These are phyloP conservation scores for Hylaeus volcanicus DNA, from an alignment of 1,140 invertebrate genomes.

Conservation along the genomic window DNA sequence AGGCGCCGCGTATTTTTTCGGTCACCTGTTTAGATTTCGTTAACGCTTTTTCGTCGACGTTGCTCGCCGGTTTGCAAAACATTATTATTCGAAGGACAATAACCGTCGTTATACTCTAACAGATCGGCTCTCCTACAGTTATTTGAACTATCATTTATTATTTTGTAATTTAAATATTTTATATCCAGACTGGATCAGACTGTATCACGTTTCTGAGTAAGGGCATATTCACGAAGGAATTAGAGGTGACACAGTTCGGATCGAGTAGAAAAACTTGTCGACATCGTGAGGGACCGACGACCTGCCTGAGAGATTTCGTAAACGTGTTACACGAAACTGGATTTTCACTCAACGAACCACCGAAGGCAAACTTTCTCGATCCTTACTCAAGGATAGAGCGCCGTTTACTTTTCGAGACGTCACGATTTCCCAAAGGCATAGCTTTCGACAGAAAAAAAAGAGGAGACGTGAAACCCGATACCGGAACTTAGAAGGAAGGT, in stretches of 20 bases:
- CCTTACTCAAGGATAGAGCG: slow-evolving; percentile 21
- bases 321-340: slow-evolving; percentile 38
- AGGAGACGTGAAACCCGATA: background rate
- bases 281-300: slow-evolving; percentile 2
- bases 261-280: background rate
- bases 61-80: too few relatives aligned
- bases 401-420: slow-evolving; percentile 26
- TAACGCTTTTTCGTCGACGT: too few relatives aligned
- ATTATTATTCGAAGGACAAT: too few relatives aligned
- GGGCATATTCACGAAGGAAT: slow-evolving; percentile 12
- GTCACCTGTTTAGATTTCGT: too few relatives aligned
- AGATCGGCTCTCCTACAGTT: too few relatives aligned
- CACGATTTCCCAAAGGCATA: slow-evolving; percentile 37
- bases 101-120: too few relatives aligned
- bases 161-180: too few relatives aligned
- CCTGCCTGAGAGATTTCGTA: slow-evolving; percentile 24
- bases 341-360: slow-evolving; percentile 29
- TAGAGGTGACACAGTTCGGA: background rate
- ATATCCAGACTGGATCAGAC: too few relatives aligned
- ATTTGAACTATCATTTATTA: too few relatives aligned
- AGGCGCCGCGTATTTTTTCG: too few relatives aligned
- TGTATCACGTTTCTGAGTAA: too few relatives aligned
- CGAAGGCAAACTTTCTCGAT: slow-evolving; percentile 35
- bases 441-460: background rate
- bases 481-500: background rate